Base-by-base conservation (phyloP, 1,140 invertebrate species). In the Brachionus paranguensis region DNA sequence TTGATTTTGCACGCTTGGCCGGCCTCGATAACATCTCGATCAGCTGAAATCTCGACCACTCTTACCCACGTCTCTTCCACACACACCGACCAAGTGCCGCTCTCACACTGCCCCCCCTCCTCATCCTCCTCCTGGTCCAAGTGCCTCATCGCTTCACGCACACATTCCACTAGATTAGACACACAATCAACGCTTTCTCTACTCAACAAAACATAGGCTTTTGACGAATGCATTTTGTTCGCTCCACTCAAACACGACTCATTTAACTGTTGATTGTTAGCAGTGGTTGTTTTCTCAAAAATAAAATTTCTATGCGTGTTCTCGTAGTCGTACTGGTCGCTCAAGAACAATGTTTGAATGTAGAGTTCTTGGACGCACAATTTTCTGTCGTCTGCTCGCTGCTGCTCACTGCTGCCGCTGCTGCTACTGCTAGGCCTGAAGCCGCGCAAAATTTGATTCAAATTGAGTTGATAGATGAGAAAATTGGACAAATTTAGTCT, bases 381-480 rank as follows among this genome's bases (percentile, higher is more conserved):
- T 24, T 76, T 76, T 53, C 27, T 76, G 29, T 24, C 45, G 24
- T 76, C n/a, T 37, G 17, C 43, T 76, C 45, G 8, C 29, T 33
- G 29, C 29, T 33, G 29, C 0, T 33, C 29, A 0, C 29, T 33
- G 29, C 33, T 37, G 33, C 3, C 5, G 6, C 0, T 7, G 6
- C 2, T 37, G 33, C 0, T 37, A 1, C 7, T 37, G 33, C 53
- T 76, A 14, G 12, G 45, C 3, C 27, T 76, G 33, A 76, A 76
- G 50, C 72, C 72, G 72, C 53, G 24, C 27, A 53, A 33, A 50
- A 76, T 47, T 50, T 76, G 72, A 37, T 76, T 76, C n/a, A 76
- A 76, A 50, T 76, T 76, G 4, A 76, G 14, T 29, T 76, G 24
- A 20, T 76, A 76, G n/a, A 76, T 29, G 8, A 76, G 24, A 29